Conservation (phyloP, 2,888 invertebrate genomes). For the Allygus modestus region DNA sequence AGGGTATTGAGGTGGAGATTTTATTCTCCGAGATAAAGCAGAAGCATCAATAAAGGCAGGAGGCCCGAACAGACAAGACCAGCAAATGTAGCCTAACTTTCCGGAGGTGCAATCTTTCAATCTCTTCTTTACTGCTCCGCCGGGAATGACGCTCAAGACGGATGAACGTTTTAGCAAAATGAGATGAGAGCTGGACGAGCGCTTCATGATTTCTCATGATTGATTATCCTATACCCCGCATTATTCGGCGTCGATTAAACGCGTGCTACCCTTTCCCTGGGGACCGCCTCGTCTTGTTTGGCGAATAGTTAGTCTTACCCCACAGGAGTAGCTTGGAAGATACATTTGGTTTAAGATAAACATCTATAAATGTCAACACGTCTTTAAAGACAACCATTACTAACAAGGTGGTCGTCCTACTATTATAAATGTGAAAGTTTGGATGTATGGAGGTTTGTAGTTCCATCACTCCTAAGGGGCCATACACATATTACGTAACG, state of each 20-base stretch:
- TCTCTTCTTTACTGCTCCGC: conserved; percentile 39
- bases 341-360: too few species aligned
- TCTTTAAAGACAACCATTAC: too few species aligned
- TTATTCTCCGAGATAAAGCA: conserved; percentile 18
- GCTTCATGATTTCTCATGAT: conserved; percentile 35
- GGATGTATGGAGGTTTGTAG: too few species aligned
- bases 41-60: conserved; percentile 15
- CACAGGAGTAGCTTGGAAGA: too few species aligned
- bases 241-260: not conserved
- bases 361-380: too few species aligned
- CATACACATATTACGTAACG: too few species aligned
- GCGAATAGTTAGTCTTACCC: too few species aligned
- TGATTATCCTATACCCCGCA: conserved; percentile 8
- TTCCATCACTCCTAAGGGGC: too few species aligned
- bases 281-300: not conserved
- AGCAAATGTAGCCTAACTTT: conserved; percentile 48
- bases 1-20: conserved; percentile 33
- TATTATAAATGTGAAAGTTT: too few species aligned
- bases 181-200: conserved; percentile 39
- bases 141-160: conserved; percentile 30
- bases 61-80: conserved; percentile 19
- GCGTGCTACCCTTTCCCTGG: not conserved
- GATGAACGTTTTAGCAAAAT: conserved; percentile 53
- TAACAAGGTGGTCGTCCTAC: too few species aligned
- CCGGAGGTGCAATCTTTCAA: conserved; percentile 48